phyloP scores from a whole-genome alignment of 2,797 vertebrate species.

The Carduelis carduelis region DNA sequence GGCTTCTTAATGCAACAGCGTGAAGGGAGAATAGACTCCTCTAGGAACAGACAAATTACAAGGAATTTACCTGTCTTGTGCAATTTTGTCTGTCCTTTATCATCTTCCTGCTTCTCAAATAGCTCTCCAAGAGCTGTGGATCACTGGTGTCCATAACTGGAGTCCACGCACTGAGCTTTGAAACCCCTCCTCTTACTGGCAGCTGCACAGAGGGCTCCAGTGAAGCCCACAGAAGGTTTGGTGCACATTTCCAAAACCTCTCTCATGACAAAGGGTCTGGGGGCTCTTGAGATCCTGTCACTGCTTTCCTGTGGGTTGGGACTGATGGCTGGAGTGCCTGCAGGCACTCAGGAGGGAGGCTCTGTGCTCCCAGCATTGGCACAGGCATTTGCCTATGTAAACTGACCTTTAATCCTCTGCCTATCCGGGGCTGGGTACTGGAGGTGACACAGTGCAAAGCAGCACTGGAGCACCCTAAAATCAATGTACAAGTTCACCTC shows the following conservation, averaged over 20 bases:
- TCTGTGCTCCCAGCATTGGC: neutral
- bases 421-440: neutral
- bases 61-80: neutral
- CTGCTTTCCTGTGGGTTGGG: neutral
- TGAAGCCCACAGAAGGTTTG: neutral
- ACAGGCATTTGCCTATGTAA: neutral
- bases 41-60: neutral
- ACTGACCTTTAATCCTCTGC: neutral
- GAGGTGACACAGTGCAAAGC: neutral
- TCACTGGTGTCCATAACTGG: neutral
- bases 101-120: neutral
- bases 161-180: neutral
- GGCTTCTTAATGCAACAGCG: neutral
- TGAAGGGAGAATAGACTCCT: neutral
- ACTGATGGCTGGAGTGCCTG: neutral
- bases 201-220: neutral
- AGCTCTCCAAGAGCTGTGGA: neutral
- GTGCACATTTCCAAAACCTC: neutral
- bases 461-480: neutral
- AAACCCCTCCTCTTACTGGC: neutral
- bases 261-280: neutral
- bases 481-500: neutral
- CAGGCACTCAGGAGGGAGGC: neutral
- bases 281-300: neutral
- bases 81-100: neutral